These are phyloP conservation scores for Carlito syrichta DNA, from an alignment of 2,113 vertebrate genomes.

Conservation along the genomic window DNA sequence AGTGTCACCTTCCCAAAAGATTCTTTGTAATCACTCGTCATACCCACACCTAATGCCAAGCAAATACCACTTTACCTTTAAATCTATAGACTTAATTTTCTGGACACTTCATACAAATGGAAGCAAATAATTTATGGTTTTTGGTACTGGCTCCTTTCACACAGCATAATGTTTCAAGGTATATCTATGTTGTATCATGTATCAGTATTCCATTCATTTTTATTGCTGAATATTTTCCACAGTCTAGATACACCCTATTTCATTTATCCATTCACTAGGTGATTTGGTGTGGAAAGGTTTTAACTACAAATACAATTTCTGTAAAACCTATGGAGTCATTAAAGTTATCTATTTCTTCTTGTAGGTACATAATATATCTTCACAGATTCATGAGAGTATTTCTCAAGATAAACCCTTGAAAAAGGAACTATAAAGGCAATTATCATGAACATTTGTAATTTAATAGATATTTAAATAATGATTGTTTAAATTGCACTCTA, in stretches of 20 bases:
- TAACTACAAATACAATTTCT: neutral
- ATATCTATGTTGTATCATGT: neutral
- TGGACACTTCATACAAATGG: neutral
- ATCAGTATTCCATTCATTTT: neutral
- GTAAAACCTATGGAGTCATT: neutral
- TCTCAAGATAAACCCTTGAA: neutral
- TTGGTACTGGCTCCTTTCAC: neutral
- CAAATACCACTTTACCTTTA: neutral
- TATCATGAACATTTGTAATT: neutral
- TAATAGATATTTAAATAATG: neutral
- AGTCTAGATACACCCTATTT: neutral
- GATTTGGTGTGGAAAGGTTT: neutral
- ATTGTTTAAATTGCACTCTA: neutral
- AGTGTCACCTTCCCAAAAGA: neutral
- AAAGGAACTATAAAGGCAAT: neutral
- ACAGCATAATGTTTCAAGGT: neutral
- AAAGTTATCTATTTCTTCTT: neutral
- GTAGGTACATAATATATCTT: neutral
- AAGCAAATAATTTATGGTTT: neutral
- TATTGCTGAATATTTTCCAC: neutral
- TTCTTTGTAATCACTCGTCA: neutral
- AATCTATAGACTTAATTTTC: neutral
- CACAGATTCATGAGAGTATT: neutral
- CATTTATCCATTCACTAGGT: neutral
- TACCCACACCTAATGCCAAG: neutral